Percentiles rank a stretch among this genome's conserved stretches.
Conservation (phyloP, 2,797 vertebrate genomes). For the Otolemur crassicaudatus region DNA sequence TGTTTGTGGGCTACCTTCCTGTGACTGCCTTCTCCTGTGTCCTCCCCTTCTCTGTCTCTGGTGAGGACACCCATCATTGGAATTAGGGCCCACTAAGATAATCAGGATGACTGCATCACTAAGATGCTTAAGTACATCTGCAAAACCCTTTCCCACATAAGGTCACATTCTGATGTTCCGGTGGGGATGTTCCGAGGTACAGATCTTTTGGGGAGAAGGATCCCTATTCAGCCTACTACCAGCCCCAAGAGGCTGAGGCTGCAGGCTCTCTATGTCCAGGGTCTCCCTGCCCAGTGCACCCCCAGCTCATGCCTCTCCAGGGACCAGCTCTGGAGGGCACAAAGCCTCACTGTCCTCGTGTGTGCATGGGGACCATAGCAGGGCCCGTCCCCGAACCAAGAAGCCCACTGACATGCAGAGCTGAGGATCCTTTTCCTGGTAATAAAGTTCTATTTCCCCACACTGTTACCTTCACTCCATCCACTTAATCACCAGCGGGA, state of each 20-base stretch:
- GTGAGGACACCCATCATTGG: background rate
- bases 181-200: no score
- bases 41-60: background rate
- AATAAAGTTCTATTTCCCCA: background rate
- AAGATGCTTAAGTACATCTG: background rate
- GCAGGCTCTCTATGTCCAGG: background rate
- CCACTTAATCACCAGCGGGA: rapidly evolving
- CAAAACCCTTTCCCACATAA: background rate
- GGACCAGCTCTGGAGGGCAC: background rate
- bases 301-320: background rate
- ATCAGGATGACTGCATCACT: background rate
- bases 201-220: background rate
- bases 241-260: background rate
- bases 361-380: rapidly evolving
- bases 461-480: rapidly evolving
- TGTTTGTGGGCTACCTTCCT: background rate
- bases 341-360: rapidly evolving
- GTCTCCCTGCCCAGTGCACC: no score
- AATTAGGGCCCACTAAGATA: background rate
- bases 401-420: no score
- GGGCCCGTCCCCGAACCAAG: background rate
- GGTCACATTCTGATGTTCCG: background rate
- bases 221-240: background rate
- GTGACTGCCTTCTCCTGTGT: rapidly evolving
- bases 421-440: background rate